Base-by-base conservation (phyloP, 1,140 invertebrate species). In the Aphidius ervi region DNA sequence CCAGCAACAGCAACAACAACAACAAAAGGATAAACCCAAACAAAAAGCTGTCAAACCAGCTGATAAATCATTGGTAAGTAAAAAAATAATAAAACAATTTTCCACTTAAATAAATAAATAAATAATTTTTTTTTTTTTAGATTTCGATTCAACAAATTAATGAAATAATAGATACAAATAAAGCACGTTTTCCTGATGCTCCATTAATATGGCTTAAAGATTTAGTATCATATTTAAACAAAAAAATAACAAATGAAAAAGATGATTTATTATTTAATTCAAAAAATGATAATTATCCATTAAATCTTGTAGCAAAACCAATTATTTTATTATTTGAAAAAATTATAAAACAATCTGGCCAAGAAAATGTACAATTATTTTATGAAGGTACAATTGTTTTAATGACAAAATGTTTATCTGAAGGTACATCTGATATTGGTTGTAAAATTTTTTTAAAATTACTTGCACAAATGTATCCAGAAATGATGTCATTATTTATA, bases 391-490 rank as follows among this genome's bases (percentile, higher is more conserved):
- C 83, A 49, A 76, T 88, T 6, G 84, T 83, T 7, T 77, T 83
- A 6, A 83, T 89, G 79, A 84, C 84, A 7, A 86, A 83, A 68
- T 85, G 87, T 66, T 85, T 88, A 81, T 82, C 79, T 46, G 87
- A 86, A 80, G 83, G 81, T 59, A 72, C 72, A 58, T 76, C 83
- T 42, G 84, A 86, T 31, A 74, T 86, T 46, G 89, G 89, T 5
- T 86, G 88, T 65, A 88, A 88, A 75, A 78, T 91, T 52, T 80
- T 88, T 52, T 70, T 90, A 4, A 89, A 91, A 72, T 72, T 88
- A 62, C 73, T 91, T 62, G 86, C 86, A 4, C 79, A 82, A 57
- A 81, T 83, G 31, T 82, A 86, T 76, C 87, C 88, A 1, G 82
- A 82, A 55, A 83, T 88, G 61, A 84, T 84, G 16, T 68, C 81